phyloP scores from a whole-genome alignment of 1,140 invertebrate species.

The Globodera ellingtonae region DNA sequence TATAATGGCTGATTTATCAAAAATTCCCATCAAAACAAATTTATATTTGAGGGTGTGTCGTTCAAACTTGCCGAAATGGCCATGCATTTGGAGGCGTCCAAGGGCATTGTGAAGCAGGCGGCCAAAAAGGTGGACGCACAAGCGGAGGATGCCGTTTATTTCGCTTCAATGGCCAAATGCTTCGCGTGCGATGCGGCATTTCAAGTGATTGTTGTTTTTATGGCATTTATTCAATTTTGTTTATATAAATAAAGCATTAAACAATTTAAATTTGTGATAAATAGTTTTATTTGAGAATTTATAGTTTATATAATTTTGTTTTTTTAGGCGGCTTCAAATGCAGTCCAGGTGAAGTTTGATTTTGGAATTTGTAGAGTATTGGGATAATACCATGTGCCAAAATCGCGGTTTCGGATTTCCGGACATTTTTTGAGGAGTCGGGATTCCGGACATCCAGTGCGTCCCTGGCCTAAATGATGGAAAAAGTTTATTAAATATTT shows the following conservation, averaged over 20 bases:
- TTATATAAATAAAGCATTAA: too few species aligned
- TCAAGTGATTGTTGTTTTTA: neutral
- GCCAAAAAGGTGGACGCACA: constrained; percentile 81
- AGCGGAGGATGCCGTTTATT: constrained; percentile 82
- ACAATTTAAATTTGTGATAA: too few species aligned
- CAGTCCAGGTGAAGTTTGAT: constrained; percentile 73
- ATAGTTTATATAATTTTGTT: too few species aligned
- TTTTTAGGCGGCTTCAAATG: constrained; percentile 91
- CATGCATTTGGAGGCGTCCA: constrained; percentile 80
- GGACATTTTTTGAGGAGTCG: too few species aligned
- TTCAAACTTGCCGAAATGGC: constrained; percentile 96
- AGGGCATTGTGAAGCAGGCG: constrained; percentile 80
- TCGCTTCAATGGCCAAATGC: constrained; percentile 77
- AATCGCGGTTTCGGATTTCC: too few species aligned
- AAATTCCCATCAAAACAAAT: neutral
- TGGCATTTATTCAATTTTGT: too few species aligned
- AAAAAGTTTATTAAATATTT: too few species aligned
- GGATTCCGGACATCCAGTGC: too few species aligned
- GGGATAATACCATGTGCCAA: neutral
- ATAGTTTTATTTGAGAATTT: too few species aligned
- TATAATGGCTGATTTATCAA: too few species aligned
- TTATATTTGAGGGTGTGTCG: constrained; percentile 77
- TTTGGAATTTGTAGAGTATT: neutral
- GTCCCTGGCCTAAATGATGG: too few species aligned
- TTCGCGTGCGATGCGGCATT: constrained; percentile 83